Evolutionary conservation across 2,888 invertebrate species (phyloP), one percentile per base, ranked within the genome.

Genomic region (Tupiocoris notatus): DNA sequence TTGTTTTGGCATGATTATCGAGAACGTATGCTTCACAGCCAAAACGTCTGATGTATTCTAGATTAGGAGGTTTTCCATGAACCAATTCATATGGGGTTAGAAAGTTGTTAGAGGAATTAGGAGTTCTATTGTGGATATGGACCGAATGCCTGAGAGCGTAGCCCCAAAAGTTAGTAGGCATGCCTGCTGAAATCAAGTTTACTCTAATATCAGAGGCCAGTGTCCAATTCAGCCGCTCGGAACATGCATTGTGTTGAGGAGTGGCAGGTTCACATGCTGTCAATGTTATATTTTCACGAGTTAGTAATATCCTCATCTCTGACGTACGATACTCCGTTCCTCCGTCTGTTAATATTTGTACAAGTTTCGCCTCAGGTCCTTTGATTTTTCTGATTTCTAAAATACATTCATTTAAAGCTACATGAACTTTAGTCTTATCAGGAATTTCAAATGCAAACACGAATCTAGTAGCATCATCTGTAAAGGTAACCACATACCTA

Each of bases 221-320:
- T 12, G 21, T 59, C 21, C 20, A 58, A 24, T 70, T 58, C 2
- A 70, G 18, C 1, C 59, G 6, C 21, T 68, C 68, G 59, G 70
- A 2, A 16, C 21, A 20, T 1, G 23, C 70, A 22, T 70, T 70
- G 24, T 58, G 59, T 23, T 70, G 59, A 9, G 70, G 70, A 1
- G 70, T 70, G 23, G 57, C 20, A 17, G 70, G 70, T 2, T 12
- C 70, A 58, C 70, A 70, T 17, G 23, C 59, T 58, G 57, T 70
- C 16, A 70, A 1, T 2, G 6, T 16, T 2, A 70, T 70, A 2
- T 17, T 6, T 59, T 59, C 59, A n/a, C 24, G 2, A 7, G 21
- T 1, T n/a, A 70, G n/a, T 20, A 70, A 7, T 17, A 2, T n/a
- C 22, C 23, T 70, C 59, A 70, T 22, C 23, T 70, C 21, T 24